A percentile compares a stretch with the other conserved stretches of the same genome.
Evolutionary conservation across 2,797 vertebrate species (phyloP).

Genomic region (Taenioides sp.): DNA sequence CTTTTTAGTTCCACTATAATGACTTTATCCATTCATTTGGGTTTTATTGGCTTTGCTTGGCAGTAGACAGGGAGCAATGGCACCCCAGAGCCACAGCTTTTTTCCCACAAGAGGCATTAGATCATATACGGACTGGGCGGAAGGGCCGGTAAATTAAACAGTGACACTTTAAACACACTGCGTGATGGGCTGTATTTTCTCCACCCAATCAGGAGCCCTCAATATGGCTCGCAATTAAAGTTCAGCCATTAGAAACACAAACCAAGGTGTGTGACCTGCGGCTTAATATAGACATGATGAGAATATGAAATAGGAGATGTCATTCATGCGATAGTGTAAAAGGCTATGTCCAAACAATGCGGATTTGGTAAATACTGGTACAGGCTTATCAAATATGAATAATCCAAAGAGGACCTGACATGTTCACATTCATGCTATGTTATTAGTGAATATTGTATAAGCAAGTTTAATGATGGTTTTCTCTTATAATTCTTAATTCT

Average conservation of each 20-base stretch:
- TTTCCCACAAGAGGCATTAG: constrained; percentile 61
- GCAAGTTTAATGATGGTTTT: too few species aligned
- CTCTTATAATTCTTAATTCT: too few species aligned
- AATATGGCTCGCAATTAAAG: constrained; percentile 60
- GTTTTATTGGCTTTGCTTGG: constrained; percentile 65
- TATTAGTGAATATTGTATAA: too few species aligned
- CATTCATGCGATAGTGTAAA: background rate
- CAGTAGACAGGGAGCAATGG: constrained; percentile 46
- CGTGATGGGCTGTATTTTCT: constrained; percentile 58
- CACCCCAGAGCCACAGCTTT: constrained; percentile 63
- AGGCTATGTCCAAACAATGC: background rate
- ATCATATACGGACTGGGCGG: constrained; percentile 64
- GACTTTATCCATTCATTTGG: constrained; percentile 70
- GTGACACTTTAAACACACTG: constrained; percentile 69
- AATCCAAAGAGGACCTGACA: background rate
- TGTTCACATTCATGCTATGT: background rate
- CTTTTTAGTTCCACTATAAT: constrained; percentile 59
- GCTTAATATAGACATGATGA: constrained; percentile 47
- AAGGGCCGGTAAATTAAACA: constrained; percentile 63
- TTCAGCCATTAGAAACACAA: constrained; percentile 16
- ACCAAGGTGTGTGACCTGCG: constrained; percentile 48
- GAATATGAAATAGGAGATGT: background rate
- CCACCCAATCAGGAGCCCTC: constrained; percentile 51
- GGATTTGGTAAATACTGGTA: background rate
- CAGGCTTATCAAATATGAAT: background rate